A percentile compares a stretch with the other conserved stretches of the same genome.
Evolutionary conservation across 2,888 invertebrate genomes (phyloP).

Genomic region (Lymantria monacha): DNA sequence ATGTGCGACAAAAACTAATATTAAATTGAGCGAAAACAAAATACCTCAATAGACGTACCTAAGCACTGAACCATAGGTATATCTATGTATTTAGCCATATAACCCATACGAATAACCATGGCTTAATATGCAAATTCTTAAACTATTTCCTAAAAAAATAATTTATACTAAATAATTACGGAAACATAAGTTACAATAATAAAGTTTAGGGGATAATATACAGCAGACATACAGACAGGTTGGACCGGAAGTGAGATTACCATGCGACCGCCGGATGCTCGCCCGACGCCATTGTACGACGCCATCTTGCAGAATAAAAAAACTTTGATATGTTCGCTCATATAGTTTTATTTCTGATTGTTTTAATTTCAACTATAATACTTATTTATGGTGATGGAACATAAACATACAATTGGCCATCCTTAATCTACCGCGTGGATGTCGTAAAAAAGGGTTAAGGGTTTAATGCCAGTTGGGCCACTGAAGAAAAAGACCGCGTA

Average conservation of each 20-base stretch:
- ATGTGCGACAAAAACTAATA: no score
- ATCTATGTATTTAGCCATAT: no score
- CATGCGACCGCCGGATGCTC: constrained; percentile 66
- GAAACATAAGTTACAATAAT: constrained; percentile 22
- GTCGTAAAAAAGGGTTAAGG: no score
- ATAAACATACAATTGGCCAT: not conserved
- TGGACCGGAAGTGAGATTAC: constrained; percentile 58
- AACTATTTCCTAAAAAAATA: no score
- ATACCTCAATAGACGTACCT: no score
- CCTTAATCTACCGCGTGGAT: no score
- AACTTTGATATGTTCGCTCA: constrained; percentile 21
- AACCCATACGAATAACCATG: no score
- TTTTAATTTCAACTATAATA: not conserved
- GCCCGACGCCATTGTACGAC: constrained; percentile 62
- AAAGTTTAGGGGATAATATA: constrained; percentile 29
- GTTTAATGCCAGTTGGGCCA: no score
- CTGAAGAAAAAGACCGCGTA: no score
- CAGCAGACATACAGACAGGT: constrained; percentile 26
- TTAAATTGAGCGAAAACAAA: no score
- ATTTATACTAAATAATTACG: not conserved
- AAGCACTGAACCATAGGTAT: no score
- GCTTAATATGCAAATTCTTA: no score
- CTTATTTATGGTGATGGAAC: not conserved
- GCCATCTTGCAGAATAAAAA: constrained; percentile 58
- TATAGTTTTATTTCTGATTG: not conserved